Conservation (phyloP, 53 echinoderm and acorn worm genomes). For the Zoroaster sp. region DNA sequence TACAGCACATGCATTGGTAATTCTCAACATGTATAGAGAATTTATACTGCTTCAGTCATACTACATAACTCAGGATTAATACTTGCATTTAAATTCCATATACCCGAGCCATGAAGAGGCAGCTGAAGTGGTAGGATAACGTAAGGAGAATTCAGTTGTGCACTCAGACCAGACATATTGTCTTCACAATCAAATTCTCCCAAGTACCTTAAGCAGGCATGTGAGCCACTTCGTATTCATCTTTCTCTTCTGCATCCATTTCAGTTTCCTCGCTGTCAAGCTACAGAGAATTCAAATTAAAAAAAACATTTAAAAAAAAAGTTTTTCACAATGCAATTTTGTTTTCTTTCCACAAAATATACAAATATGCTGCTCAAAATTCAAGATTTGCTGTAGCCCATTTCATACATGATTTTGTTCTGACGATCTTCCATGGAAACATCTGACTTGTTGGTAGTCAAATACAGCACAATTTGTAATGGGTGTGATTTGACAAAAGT, state of each 20-base stretch:
- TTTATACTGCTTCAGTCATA: not conserved
- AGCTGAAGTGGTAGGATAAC: not conserved
- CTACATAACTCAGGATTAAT: not conserved
- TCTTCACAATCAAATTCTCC: not conserved
- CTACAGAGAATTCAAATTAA: constrained; percentile 39
- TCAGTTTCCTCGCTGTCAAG: constrained; percentile 81
- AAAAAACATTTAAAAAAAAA: not conserved
- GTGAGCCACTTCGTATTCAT: constrained; percentile 81
- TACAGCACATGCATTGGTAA: not conserved
- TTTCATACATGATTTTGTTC: too few relatives aligned
- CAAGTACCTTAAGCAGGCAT: constrained; percentile 63
- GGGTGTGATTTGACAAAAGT: too few relatives aligned
- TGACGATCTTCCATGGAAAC: too few relatives aligned
- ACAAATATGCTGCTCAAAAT: too few relatives aligned
- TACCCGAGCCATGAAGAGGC: not conserved
- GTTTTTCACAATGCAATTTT: not conserved
- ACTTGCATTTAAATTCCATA: not conserved
- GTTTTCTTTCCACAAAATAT: not conserved
- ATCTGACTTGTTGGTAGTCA: too few relatives aligned
- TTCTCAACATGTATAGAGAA: not conserved
- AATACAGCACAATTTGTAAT: too few relatives aligned
- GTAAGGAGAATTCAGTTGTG: not conserved
- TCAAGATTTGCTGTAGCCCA: too few relatives aligned
- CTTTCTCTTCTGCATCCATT: constrained; percentile 67
- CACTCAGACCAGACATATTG: not conserved